Evolutionary conservation across 2,797 vertebrate species (phyloP), one percentile per base, ranked within the genome.

Genomic region (Pseudomugil tenellus): DNA sequence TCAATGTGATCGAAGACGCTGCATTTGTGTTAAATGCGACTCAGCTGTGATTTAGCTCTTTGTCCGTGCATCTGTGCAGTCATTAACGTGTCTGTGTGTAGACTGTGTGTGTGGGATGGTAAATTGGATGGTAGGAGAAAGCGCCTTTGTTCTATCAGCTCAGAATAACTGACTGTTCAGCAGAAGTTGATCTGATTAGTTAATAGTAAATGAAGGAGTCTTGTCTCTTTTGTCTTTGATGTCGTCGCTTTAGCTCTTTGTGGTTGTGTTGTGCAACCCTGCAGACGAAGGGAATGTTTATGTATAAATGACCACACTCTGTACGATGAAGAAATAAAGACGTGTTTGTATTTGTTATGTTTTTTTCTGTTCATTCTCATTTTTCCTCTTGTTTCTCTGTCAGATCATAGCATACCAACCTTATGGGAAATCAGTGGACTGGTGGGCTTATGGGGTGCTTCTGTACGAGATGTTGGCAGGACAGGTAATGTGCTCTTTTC

Each of bases 321-420:
- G 1, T 3, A 26, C 28, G 13, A 52, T 28, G 3, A 52, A 52
- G 14, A 52, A 28, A 26, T 51, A 14, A 14, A 21, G 1, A 51
- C 14, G 23, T 26, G 2, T 3, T 41, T 56, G 6, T 13, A 28
- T 17, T 67, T 12, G 14, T 32, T 12, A 11, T 19, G 34, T 37
- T 59, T 65, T 52, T 23, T 69, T 5, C n/a, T 43, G 4, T 32
- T 57, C 11, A 19, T 56, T n/a, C 23, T 48, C 8, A 4, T 59
- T 28, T 26, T 29, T 48, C 56, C 2, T 19, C 5, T 49, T 60
- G 31, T 41, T 56, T 63, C 61, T 54, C 77, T 92, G 76, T 55
- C 92, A 99, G 98, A 99, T 99, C 61, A 99, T 99, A 62, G 98
- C 98, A 1, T 99, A 99, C 81, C 98, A 99, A 91, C 97, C 98